Base-by-base conservation (phyloP, 2,888 invertebrate genomes). In the Eulithis testata region DNA sequence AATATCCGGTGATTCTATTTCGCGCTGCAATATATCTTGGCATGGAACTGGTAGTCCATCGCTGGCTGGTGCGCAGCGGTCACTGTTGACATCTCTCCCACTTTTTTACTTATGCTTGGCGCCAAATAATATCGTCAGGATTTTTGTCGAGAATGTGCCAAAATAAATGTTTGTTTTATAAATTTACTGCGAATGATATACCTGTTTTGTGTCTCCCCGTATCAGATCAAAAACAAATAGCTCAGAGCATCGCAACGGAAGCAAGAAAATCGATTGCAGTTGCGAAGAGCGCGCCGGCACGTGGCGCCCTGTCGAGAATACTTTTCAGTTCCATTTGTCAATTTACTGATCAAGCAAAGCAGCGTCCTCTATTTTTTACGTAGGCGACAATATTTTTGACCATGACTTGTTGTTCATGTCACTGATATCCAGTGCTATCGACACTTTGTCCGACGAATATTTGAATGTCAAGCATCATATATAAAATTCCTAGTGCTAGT, bases 41-140 rank as follows among this genome's bases (percentile, higher is more conserved):
- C 69, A 78, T 77, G 63, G 59, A 60, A 53, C 40, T 53, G 51
- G 11, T 51, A 36, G 60, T 52, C 44, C 49, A 64, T 69, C 63
- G 71, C 68, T 69, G 64, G 72, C 72, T 58, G 65, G 67, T 69
- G 68, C 75, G 71, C 70, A 72, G 73, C 69, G 44, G 73, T 70
- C 69, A 71, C 76, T 14, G 75, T 72, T 75, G 84, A 81, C 83
- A 83, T 76, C 79, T 82, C 68, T 82, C 82, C 82, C 83, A 80
- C 76, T 74, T 71, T 85, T 49, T 89, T 90, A 92, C 91, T 90
- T 89, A 85, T 78, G 84, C 81, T 86, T 81, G 92, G 92, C 92
- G 92, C 92, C 92, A 84, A 84, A 87, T 87, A 83, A 84, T 78
- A 84, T 83, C 76, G 79, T 77, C 77, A 74, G 78, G 68, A 70